phyloP scores from a whole-genome alignment of 2,797 vertebrate genomes.

The Ceyx erithaca region DNA sequence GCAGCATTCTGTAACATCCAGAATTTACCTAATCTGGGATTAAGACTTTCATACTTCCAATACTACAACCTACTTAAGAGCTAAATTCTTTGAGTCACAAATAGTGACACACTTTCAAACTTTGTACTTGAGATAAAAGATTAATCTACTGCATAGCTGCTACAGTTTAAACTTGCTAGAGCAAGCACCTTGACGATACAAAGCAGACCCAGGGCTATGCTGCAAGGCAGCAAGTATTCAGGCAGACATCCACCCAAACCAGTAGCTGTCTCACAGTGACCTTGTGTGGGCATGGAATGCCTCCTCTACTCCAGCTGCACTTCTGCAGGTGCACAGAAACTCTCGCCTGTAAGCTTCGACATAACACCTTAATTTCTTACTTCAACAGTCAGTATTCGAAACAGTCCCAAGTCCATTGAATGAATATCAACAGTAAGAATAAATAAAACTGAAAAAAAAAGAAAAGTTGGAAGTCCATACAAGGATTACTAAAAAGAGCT shows the following conservation, averaged over 20 bases:
- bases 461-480: not conserved
- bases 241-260: rapidly evolving
- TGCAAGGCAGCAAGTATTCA: rapidly evolving
- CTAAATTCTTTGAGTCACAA: not conserved
- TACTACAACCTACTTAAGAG: not conserved
- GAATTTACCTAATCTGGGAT: not conserved
- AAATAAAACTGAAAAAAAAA: not conserved
- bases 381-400: not conserved
- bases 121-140: not conserved
- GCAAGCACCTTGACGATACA: not conserved
- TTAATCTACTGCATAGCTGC: not conserved
- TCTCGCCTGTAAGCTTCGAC: not conserved
- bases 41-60: not conserved
- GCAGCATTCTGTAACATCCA: not conserved
- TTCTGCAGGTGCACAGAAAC: not conserved
- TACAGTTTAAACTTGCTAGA: not conserved
- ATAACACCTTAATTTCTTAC: rapidly evolving
- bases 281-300: not conserved
- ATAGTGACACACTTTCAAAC: not conserved
- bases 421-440: not conserved
- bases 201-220: no score
- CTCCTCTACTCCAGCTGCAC: not conserved
- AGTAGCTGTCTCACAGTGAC: not conserved
- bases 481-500: not conserved
- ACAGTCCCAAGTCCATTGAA: not conserved